Base-by-base conservation (phyloP, 2,113 vertebrate species). In the human region DNA sequence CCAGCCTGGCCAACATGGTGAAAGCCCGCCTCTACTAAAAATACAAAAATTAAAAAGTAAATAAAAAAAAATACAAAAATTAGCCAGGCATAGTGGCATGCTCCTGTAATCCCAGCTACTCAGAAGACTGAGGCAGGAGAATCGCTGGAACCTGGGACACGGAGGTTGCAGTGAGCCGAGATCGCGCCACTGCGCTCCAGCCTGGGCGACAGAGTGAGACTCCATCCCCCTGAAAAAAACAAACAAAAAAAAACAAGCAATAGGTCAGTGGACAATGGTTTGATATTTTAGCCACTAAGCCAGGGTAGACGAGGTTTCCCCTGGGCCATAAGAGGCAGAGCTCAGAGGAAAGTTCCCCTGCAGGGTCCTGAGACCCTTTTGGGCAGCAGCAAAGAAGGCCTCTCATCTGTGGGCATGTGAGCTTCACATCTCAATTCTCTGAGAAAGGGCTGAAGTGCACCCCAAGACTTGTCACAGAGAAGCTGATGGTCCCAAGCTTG, bases 321-420 rank as follows among this genome's bases (percentile, higher is more conserved):
- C 38, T 88, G 20, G 16, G 17, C 22, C 80, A 43, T 6, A 7
- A 50, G 40, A 82, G 32, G 43, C 16, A 30, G 57, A n/a, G 22
- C 64, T 22, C 23, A 23, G 43, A 38, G 66, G 14, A 78, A 25
- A 8, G 38, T 30, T 79, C 8, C 45, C 45, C n/a, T n/a, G 16
- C 50, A 66, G 61, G 43, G 6, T 68, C 35, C 40, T 72, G 18
- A 20, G 64, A 50, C 66, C 93, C 75, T 20, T 27, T 25, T 27
- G 40, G 48, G 61, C 40, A 64, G 22, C 50, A 45, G 8, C 59
- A 76, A 82, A 73, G 50, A 16, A 57, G 8, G 30, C 18, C 12
- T n/a, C 22, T 30, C 10, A 9, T 13, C 4, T 30, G 30, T 4
- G 27, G 8, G 27, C 2, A 0, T 14, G 8, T 4, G 32, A 14